Conservation (phyloP, 1,140 invertebrate species). For the Cherax destructor region DNA sequence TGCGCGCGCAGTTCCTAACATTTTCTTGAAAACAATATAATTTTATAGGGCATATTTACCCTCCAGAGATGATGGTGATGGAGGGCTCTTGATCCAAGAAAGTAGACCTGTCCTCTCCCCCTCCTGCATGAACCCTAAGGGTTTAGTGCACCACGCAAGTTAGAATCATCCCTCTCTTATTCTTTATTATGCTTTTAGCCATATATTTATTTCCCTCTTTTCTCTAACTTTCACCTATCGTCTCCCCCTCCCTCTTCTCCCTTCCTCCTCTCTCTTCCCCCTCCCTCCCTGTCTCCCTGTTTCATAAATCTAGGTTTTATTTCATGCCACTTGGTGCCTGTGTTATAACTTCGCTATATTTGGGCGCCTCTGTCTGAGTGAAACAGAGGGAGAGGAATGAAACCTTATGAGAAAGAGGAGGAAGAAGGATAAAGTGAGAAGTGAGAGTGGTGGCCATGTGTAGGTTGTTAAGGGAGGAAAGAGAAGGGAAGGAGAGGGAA, state of each 20-base stretch:
- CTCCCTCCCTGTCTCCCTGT: neutral
- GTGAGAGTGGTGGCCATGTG: neutral
- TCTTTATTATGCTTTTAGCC: neutral
- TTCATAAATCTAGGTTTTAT: neutral
- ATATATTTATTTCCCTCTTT: neutral
- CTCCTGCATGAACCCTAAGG: too few species aligned
- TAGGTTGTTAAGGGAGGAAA: neutral
- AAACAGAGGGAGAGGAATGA: neutral
- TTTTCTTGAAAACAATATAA: too few species aligned
- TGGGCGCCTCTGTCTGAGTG: neutral
- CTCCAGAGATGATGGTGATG: too few species aligned
- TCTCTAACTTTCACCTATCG: too few species aligned
- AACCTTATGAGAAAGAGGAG: neutral
- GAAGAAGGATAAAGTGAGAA: neutral
- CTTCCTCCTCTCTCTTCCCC: neutral
- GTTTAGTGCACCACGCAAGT: too few species aligned
- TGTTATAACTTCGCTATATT: neutral
- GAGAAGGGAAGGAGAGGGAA: too few species aligned
- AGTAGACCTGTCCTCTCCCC: too few species aligned
- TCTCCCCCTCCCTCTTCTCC: neutral
- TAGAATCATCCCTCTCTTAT: too few species aligned
- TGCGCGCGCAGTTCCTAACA: too few species aligned
- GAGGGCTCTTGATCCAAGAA: too few species aligned
- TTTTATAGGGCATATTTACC: too few species aligned
- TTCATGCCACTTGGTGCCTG: neutral